phyloP scores from a whole-genome alignment of 2,797 vertebrate genomes.

The Synanceia verrucosa region DNA sequence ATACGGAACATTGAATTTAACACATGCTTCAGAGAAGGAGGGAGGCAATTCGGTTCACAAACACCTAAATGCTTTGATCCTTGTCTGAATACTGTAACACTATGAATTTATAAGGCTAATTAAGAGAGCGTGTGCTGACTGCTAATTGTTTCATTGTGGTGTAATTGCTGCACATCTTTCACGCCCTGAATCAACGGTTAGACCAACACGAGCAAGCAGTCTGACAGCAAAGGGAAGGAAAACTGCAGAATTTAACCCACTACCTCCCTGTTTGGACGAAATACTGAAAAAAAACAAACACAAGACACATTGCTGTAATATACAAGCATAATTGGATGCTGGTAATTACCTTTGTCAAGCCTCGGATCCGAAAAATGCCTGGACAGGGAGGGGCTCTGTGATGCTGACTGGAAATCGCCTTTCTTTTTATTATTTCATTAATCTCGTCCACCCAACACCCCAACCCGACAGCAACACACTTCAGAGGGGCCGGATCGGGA shows the following conservation, averaged over 20 bases:
- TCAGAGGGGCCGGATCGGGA: slow-evolving; percentile 32
- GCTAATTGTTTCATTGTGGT: neutral
- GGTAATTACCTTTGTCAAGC: slow-evolving; percentile 68
- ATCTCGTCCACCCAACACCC: slow-evolving; percentile 40
- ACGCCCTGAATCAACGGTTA: slow-evolving; percentile 48
- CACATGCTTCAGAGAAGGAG: neutral
- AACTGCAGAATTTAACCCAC: slow-evolving; percentile 73
- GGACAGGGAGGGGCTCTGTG: slow-evolving; percentile 46
- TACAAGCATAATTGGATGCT: slow-evolving; percentile 27
- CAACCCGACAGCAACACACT: slow-evolving; percentile 45
- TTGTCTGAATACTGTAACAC: neutral
- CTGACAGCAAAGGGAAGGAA: slow-evolving; percentile 13
- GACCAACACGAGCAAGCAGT: slow-evolving; percentile 23
- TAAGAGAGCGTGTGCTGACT: neutral
- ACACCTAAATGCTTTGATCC: neutral
- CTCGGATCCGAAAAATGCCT: slow-evolving; percentile 22
- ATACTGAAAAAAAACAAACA: neutral
- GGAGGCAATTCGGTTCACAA: neutral
- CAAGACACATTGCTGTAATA: neutral
- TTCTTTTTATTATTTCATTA: slow-evolving; percentile 29
- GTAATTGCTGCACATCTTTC: slow-evolving; percentile 3
- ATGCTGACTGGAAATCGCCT: neutral
- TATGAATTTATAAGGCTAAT: neutral
- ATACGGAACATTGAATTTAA: neutral
- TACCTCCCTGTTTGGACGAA: neutral